phyloP scores from a whole-genome alignment of 2,797 vertebrate genomes.

The Sebastes hubbsi region DNA sequence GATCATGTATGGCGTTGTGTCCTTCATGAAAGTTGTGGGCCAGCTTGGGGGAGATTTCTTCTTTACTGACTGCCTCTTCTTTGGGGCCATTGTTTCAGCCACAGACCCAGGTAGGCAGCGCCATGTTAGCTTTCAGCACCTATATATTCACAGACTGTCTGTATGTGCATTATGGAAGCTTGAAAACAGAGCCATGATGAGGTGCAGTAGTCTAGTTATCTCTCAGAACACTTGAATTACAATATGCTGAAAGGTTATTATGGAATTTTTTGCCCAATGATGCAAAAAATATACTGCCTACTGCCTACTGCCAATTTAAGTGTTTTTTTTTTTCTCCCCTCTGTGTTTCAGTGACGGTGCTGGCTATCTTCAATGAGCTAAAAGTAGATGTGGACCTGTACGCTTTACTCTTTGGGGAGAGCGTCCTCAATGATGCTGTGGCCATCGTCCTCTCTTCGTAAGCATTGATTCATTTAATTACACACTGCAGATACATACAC shows the following conservation, averaged over 20 bases:
- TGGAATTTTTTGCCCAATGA: no score
- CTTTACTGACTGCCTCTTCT: conserved; percentile 97
- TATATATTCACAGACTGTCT: neutral
- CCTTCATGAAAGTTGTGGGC: conserved; percentile 92
- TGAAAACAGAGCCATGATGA: no score
- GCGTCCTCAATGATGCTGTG: conserved; percentile 97
- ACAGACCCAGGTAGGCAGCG: conserved; percentile 91
- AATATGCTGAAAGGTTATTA: no score
- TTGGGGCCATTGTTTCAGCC: conserved; percentile 95
- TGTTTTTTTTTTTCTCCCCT: conserved; percentile 13
- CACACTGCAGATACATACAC: neutral
- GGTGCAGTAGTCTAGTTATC: no score
- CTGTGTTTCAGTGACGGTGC: conserved; percentile 90
- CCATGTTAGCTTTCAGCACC: neutral
- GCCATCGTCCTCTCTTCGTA: conserved; percentile 98
- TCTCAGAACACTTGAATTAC: no score
- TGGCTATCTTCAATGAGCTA: conserved; percentile 98
- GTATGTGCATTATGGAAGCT: neutral
- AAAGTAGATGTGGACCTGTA: conserved; percentile 98
- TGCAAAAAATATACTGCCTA: no score
- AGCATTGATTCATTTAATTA: conserved; percentile 66
- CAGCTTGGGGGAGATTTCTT: conserved; percentile 93
- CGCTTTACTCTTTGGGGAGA: conserved; percentile 96
- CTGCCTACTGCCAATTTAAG: no score
- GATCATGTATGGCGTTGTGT: conserved; percentile 92